Conservation (phyloP, 2,888 invertebrate genomes). For the Scaptomyza polygonia region DNA sequence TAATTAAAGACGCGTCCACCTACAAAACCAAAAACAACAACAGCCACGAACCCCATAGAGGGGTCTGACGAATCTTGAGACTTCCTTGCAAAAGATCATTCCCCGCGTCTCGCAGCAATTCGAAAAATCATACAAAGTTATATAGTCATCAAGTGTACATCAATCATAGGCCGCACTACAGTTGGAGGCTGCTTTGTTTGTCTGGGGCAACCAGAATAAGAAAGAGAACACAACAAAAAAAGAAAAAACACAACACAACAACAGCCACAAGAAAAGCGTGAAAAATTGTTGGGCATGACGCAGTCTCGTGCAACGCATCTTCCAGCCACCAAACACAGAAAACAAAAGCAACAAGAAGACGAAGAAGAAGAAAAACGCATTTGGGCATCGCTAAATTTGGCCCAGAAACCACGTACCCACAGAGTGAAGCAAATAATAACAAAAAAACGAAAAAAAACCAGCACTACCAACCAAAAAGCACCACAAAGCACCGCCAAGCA, state of each 20-base stretch:
- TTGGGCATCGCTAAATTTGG: slow-evolving; percentile 72
- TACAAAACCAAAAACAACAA: slow-evolving; percentile 49
- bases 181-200: slow-evolving; percentile 59
- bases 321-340: slow-evolving; percentile 14
- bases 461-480: slow-evolving; percentile 8
- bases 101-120: slow-evolving; percentile 27
- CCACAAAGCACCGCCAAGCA: slow-evolving; percentile 12
- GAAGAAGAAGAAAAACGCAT: slow-evolving; percentile 64
- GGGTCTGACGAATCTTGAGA: slow-evolving; percentile 5
- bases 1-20: slow-evolving; percentile 78
- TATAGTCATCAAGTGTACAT: slow-evolving; percentile 82
- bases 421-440: slow-evolving; percentile 1
- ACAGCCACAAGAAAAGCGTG: slow-evolving; percentile 71
- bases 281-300: slow-evolving; percentile 79
- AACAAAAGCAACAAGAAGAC: slow-evolving; percentile 27
- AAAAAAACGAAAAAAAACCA: too few species aligned
- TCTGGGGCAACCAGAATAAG: slow-evolving; percentile 34
- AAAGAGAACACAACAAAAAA: neutral
- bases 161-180: slow-evolving; percentile 75
- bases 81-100: slow-evolving; percentile 9
- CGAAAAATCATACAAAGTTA: slow-evolving; percentile 78
- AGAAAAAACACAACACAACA: neutral
- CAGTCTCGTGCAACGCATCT: slow-evolving; percentile 51
- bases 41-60: neutral
- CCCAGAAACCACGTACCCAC: slow-evolving; percentile 42